phyloP scores from a whole-genome alignment of 1,140 invertebrate species.

The Bombus breviceps region DNA sequence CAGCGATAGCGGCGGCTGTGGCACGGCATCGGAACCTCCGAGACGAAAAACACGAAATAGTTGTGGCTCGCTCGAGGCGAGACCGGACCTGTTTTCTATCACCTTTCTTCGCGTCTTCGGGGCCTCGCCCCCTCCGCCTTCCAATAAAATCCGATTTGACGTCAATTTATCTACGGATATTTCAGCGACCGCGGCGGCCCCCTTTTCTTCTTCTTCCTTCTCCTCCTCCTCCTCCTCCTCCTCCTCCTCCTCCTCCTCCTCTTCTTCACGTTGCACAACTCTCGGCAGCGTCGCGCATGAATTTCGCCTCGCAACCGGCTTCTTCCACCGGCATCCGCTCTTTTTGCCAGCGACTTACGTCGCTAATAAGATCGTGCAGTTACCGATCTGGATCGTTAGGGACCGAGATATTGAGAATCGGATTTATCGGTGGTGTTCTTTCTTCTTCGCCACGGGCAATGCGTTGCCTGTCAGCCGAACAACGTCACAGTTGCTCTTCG shows the following conservation, averaged over 20 bases:
- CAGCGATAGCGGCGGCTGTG: slow-evolving; percentile 67
- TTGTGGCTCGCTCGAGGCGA: slow-evolving; percentile 79
- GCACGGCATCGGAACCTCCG: slow-evolving; percentile 61
- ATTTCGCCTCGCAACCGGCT: slow-evolving; percentile 60
- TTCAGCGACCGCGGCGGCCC: slow-evolving; percentile 64
- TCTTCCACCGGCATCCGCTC: slow-evolving; percentile 15
- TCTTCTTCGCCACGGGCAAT: slow-evolving; percentile 25
- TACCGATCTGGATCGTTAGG: slow-evolving; percentile 62
- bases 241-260: not conserved
- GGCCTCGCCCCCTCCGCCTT: slow-evolving; percentile 30
- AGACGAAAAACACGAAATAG: slow-evolving; percentile 80
- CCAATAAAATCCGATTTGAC: slow-evolving; percentile 81
- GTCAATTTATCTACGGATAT: slow-evolving; percentile 79
- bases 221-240: slow-evolving; percentile 18
- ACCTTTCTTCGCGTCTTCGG: slow-evolving; percentile 74
- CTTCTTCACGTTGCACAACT: too few species aligned
- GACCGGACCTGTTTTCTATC: slow-evolving; percentile 82
- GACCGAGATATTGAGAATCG: slow-evolving; percentile 44
- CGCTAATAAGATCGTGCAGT: slow-evolving; percentile 62
- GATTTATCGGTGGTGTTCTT: slow-evolving; percentile 53
- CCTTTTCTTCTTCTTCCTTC: slow-evolving; percentile 33
- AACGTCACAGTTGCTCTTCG: not conserved
- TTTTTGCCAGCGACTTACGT: slow-evolving; percentile 47
- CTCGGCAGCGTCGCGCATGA: slow-evolving; percentile 55
- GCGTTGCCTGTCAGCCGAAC: not conserved